Evolutionary conservation across 2,797 vertebrate species (phyloP).

Genomic region (Acanthurus leucopareius): DNA sequence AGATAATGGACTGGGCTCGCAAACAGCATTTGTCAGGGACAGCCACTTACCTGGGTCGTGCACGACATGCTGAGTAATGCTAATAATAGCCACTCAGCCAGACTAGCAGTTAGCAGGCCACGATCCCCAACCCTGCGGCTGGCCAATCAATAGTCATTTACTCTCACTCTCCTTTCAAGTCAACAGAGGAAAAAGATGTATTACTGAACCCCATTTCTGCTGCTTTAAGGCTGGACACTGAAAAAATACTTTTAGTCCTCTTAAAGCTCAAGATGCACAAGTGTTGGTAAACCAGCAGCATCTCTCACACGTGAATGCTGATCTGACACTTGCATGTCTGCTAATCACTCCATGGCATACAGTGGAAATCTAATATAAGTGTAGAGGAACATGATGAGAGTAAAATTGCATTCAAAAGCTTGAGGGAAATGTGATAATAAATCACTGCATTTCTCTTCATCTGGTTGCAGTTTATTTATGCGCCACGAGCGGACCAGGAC

Average conservation of each 20-base stretch:
- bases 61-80: constrained; percentile 78
- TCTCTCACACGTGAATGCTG: constrained; percentile 23
- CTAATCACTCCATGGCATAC: constrained; percentile 40
- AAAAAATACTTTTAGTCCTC: constrained; percentile 44
- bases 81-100: constrained; percentile 86
- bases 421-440: constrained; percentile 51
- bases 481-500: constrained; percentile 27
- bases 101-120: constrained; percentile 83
- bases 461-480: constrained; percentile 55
- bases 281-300: constrained; percentile 9
- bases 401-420: constrained; percentile 53
- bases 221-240: constrained; percentile 47
- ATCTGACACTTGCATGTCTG: constrained; percentile 47
- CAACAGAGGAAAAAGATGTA: constrained; percentile 75
- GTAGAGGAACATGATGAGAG: constrained; percentile 43
- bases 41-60: constrained; percentile 81
- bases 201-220: constrained; percentile 67
- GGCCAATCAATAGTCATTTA: constrained; percentile 88
- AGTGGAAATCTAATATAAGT: constrained; percentile 50
- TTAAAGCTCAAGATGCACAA: constrained; percentile 46
- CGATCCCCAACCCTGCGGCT: constrained; percentile 74
- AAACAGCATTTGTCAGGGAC: constrained; percentile 83
- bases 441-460: constrained; percentile 57
- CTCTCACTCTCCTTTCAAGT: constrained; percentile 76
- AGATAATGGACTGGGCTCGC: constrained; percentile 84